Percentiles rank a stretch among this genome's conserved stretches.
Conservation (phyloP, 2,113 vertebrate genomes). For the Etheostoma cragini region DNA sequence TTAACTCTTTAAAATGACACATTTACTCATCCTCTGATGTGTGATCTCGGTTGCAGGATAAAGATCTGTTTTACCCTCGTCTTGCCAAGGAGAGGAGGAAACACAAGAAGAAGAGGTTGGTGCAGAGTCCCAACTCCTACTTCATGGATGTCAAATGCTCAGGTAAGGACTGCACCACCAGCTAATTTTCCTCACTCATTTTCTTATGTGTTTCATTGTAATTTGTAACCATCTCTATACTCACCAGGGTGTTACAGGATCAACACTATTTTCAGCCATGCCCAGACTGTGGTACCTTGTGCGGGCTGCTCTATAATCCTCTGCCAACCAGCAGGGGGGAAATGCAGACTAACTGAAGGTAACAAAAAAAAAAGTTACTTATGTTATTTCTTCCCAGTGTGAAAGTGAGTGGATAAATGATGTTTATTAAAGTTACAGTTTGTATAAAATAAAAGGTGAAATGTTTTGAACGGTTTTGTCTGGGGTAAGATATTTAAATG, state of each 20-base stretch:
- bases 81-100: constrained; percentile 85
- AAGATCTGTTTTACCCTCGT: constrained; percentile 88
- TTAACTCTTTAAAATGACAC: not conserved
- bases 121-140: constrained; percentile 91
- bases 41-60: constrained; percentile 67
- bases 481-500: accelerated
- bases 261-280: constrained; percentile 85
- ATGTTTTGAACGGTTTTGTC: not conserved
- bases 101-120: constrained; percentile 93
- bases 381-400: not conserved
- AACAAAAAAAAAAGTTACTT: too few species aligned
- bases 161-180: constrained; percentile 68
- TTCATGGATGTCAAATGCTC: constrained; percentile 93
- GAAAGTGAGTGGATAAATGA: not conserved
- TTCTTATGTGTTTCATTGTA: not conserved
- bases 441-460: not conserved
- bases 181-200: not conserved
- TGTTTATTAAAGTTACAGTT: not conserved
- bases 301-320: constrained; percentile 80
- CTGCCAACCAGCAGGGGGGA: constrained; percentile 83
- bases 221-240: not conserved
- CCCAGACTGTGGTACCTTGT: constrained; percentile 84
- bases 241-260: constrained; percentile 84
- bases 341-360: constrained; percentile 84
- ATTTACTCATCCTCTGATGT: not conserved